Evolutionary conservation across 2,888 invertebrate genomes (phyloP).

Genomic region (Epirrita christyi): DNA sequence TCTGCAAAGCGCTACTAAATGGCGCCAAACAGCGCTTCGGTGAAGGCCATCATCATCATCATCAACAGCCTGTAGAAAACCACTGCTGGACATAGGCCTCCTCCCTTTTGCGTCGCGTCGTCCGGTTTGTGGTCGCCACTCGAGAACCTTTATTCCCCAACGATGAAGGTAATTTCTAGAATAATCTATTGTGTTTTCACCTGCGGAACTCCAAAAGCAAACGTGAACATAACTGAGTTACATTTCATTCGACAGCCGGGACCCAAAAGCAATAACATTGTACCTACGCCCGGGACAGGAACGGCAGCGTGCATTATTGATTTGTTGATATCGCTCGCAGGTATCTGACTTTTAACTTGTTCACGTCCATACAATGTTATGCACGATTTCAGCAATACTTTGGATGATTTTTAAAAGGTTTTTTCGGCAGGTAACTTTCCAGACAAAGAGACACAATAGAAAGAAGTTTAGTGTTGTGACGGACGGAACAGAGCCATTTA

Average conservation of each 20-base stretch:
- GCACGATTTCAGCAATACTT: slow-evolving; percentile 31
- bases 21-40: no score
- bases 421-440: slow-evolving; percentile 10
- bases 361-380: slow-evolving; percentile 21
- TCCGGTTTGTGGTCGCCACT: no score
- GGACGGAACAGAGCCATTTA: not conserved
- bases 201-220: slow-evolving; percentile 1
- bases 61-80: no score
- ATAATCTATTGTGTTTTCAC: not conserved
- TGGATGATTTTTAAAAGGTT: slow-evolving; percentile 21
- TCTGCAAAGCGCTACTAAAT: no score
- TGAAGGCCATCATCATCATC: no score
- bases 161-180: no score
- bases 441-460: slow-evolving; percentile 3
- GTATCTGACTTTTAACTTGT: slow-evolving; percentile 30
- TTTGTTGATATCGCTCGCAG: slow-evolving; percentile 39
- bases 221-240: slow-evolving; percentile 5
- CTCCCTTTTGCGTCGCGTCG: no score
- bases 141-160: no score
- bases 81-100: no score
- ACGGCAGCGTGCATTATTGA: slow-evolving; percentile 44
- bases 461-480: slow-evolving; percentile 8
- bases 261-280: not conserved
- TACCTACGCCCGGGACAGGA: not conserved
- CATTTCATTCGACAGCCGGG: slow-evolving; percentile 8